Evolutionary conservation across 2,888 invertebrate species (phyloP).

Genomic region (Lasioglossum figueresi): DNA sequence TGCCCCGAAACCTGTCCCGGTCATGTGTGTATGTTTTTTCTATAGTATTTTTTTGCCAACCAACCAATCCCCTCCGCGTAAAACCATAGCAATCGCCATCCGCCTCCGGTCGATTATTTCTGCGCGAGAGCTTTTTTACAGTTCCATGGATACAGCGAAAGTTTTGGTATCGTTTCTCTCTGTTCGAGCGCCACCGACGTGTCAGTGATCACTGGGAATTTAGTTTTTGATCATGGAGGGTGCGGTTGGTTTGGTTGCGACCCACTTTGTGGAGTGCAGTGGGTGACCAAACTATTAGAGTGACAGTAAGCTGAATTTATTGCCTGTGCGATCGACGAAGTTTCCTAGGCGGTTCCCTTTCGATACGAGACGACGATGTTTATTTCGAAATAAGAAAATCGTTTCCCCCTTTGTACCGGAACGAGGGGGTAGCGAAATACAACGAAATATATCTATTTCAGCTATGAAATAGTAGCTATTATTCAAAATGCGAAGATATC

Average conservation of each 20-base stretch:
- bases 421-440: no score
- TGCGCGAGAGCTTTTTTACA: not conserved
- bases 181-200: not conserved
- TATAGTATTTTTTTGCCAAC: not conserved
- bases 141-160: not conserved
- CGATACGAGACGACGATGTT: no score
- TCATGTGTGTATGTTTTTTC: not conserved
- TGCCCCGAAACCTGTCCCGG: not conserved
- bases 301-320: not conserved
- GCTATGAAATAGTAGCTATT: no score
- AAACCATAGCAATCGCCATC: not conserved
- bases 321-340: not conserved
- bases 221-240: not conserved
- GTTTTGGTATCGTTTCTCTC: not conserved
- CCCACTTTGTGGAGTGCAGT: not conserved
- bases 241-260: not conserved
- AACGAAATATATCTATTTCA: no score
- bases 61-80: not conserved
- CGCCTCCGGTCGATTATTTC: conserved; percentile 5
- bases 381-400: no score
- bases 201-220: not conserved
- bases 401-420: no score
- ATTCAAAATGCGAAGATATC: no score
- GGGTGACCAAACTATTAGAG: not conserved
- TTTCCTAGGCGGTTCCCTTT: no score